Conservation (phyloP, 2,113 vertebrate species). For the Eptesicus fuscus region DNA sequence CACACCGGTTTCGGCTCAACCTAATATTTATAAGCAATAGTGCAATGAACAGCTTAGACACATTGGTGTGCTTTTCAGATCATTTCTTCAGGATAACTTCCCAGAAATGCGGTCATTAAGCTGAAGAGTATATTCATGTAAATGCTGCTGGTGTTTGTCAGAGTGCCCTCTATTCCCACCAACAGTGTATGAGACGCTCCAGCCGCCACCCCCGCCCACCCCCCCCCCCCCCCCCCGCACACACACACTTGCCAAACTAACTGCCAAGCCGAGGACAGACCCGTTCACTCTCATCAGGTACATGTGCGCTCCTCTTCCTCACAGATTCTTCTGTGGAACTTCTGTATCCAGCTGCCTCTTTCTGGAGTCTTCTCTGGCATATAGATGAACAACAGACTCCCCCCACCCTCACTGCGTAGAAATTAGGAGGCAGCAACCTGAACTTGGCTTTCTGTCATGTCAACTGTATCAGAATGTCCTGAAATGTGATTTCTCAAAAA, state of each 20-base stretch:
- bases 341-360: not conserved
- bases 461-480: not conserved
- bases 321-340: not conserved
- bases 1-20: too few species aligned
- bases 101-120: not conserved
- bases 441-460: not conserved
- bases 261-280: not conserved
- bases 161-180: not conserved
- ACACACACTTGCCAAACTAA: not conserved
- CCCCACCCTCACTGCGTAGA: not conserved
- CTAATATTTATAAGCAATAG: not conserved
- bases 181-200: rapidly evolving
- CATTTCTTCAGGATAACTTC: not conserved
- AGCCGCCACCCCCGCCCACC: too few species aligned
- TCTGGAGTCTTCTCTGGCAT: not conserved
- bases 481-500: not conserved
- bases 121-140: not conserved
- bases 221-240: too few species aligned
- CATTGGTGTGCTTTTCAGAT: not conserved
- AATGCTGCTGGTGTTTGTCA: not conserved
- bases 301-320: not conserved
- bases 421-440: not conserved
- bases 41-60: not conserved
- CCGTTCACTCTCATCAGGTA: not conserved
- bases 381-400: not conserved